Conservation (phyloP, 2,113 vertebrate genomes). For the Callionymus lyra region DNA sequence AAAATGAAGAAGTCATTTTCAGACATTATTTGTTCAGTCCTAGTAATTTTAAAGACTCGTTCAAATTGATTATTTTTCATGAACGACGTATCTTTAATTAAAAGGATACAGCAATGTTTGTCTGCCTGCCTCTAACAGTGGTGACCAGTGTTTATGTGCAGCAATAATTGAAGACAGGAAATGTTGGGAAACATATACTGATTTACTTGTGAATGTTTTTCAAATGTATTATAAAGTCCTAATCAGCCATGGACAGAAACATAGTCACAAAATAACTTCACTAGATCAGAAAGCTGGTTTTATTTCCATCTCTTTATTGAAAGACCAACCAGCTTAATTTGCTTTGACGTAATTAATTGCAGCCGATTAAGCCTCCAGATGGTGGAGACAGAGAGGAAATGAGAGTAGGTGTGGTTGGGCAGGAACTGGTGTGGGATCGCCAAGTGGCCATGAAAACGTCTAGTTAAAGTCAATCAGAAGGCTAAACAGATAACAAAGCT, state of each 20-base stretch:
- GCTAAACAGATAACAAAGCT: background rate
- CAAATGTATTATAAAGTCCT: too few relatives aligned
- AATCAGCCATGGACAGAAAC: background rate
- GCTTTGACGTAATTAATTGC: background rate
- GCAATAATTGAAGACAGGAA: too few relatives aligned
- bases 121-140: too few relatives aligned
- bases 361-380: slow-evolving; percentile 1
- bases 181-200: too few relatives aligned
- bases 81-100: too few relatives aligned
- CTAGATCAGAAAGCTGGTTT: background rate
- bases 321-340: background rate
- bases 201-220: too few relatives aligned
- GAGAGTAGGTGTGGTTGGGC: background rate
- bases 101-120: too few relatives aligned
- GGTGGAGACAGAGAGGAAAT: background rate
- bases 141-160: too few relatives aligned
- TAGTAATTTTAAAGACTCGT: too few relatives aligned
- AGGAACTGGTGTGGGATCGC: background rate
- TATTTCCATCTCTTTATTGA: background rate
- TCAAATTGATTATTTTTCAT: too few relatives aligned
- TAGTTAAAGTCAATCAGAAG: background rate
- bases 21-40: too few relatives aligned
- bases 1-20: too few relatives aligned
- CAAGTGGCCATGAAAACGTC: background rate
- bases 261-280: background rate